These are phyloP conservation scores for Drosophila obscura DNA, from an alignment of 1,140 invertebrate genomes.

Conservation along the genomic window DNA sequence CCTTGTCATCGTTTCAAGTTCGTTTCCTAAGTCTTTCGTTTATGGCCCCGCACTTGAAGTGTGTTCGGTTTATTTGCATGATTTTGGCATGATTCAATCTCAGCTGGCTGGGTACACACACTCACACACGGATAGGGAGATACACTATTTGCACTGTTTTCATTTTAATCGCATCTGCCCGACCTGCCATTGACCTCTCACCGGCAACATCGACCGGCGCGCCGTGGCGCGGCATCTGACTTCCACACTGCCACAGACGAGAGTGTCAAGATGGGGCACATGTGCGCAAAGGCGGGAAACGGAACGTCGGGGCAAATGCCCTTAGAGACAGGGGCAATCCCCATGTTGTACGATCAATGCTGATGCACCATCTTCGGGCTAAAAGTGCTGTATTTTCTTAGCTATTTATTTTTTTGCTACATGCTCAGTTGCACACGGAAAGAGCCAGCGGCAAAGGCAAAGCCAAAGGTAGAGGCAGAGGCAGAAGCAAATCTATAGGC, in stretches of 20 bases:
- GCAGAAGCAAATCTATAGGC: no score
- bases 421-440: slow-evolving; percentile 72
- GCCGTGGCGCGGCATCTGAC: slow-evolving; percentile 11
- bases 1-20: slow-evolving; percentile 32
- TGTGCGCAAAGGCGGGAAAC: slow-evolving; percentile 19
- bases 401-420: slow-evolving; percentile 32
- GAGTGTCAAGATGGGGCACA: slow-evolving; percentile 45
- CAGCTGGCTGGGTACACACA: neutral
- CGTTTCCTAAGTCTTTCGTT: slow-evolving; percentile 61
- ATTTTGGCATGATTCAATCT: slow-evolving; percentile 7
- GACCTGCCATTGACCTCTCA: slow-evolving; percentile 73
- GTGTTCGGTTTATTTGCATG: neutral
- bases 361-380: slow-evolving; percentile 43
- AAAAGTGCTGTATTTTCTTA: slow-evolving; percentile 36
- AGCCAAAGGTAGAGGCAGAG: slow-evolving; percentile 1
- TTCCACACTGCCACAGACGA: slow-evolving; percentile 41
- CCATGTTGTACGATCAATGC: slow-evolving; percentile 21
- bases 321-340: slow-evolving; percentile 19
- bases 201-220: slow-evolving; percentile 22
- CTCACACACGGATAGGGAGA: neutral
- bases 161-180: slow-evolving; percentile 53
- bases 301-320: slow-evolving; percentile 29
- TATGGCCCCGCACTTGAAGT: neutral
- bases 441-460: slow-evolving; percentile 17
- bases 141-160: slow-evolving; percentile 29